These are phyloP conservation scores for Salminus brasiliensis DNA, from an alignment of 2,113 vertebrate genomes.

Conservation along the genomic window DNA sequence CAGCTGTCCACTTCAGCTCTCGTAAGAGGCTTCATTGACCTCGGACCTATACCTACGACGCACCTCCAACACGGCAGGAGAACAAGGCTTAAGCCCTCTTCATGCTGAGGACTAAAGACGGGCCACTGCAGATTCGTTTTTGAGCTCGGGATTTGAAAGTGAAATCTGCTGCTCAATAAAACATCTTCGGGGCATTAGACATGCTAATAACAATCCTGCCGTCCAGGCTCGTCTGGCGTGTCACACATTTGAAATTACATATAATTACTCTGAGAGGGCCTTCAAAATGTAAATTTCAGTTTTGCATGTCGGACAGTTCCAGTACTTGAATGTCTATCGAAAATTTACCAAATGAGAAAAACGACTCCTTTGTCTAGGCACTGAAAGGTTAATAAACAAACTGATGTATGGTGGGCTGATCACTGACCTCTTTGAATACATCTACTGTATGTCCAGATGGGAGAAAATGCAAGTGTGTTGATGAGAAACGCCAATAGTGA, in stretches of 20 bases:
- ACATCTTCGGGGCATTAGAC: slow-evolving; percentile 33
- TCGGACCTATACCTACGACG: slow-evolving; percentile 14
- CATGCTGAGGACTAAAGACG: slow-evolving; percentile 19
- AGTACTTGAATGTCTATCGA: background rate
- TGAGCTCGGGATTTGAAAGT: slow-evolving; percentile 34
- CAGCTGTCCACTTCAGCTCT: slow-evolving; percentile 43
- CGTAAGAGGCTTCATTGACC: slow-evolving; percentile 29
- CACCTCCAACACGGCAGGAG: background rate
- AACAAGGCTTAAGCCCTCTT: slow-evolving; percentile 33
- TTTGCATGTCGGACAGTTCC: slow-evolving; percentile 16
- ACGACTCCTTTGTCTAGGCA: background rate
- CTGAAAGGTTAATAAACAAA: slow-evolving; percentile 35
- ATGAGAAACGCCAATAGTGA: background rate
- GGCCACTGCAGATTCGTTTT: slow-evolving; percentile 24
- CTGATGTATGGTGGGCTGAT: background rate
- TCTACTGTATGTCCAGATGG: background rate
- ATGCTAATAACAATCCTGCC: slow-evolving; percentile 48
- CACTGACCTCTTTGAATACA: slow-evolving; percentile 4
- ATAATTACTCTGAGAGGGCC: slow-evolving; percentile 31
- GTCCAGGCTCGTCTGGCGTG: slow-evolving; percentile 32
- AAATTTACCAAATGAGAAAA: slow-evolving; percentile 14
- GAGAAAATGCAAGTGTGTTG: background rate
- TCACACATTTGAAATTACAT: slow-evolving; percentile 35
- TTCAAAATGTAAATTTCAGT: slow-evolving; percentile 16
- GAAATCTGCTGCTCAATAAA: slow-evolving; percentile 20